Evolutionary conservation across 1,140 invertebrate genomes (phyloP).

Genomic region (Leptopilina clavipes): DNA sequence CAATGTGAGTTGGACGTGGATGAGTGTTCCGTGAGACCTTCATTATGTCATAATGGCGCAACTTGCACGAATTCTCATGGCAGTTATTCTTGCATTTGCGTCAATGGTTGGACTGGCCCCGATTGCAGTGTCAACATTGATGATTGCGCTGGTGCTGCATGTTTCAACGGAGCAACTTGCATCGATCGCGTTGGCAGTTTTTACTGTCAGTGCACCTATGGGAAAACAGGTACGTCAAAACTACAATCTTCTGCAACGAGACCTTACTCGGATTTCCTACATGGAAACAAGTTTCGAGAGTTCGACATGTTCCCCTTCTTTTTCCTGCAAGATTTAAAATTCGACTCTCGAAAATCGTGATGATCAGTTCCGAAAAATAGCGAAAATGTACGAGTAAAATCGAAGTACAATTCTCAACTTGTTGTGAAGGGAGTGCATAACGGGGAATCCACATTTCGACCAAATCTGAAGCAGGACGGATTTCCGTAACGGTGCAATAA

Average conservation of each 20-base stretch:
- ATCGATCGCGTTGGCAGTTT: constrained; percentile 96
- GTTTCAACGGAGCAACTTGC: constrained; percentile 97
- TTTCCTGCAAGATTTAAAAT: no score
- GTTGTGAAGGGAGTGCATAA: no score
- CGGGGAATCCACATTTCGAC: no score
- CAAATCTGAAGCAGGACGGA: no score
- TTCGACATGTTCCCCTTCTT: no score
- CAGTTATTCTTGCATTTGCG: constrained; percentile 96
- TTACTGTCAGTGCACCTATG: constrained; percentile 94
- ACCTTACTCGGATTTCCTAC: not conserved
- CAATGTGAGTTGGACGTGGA: constrained; percentile 88
- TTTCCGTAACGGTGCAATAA: no score
- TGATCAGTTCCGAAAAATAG: no score
- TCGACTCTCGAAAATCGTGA: no score
- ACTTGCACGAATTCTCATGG: constrained; percentile 94
- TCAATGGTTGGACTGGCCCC: constrained; percentile 94
- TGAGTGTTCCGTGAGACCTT: constrained; percentile 86
- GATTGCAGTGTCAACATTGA: constrained; percentile 96
- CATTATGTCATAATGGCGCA: constrained; percentile 94
- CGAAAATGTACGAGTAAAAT: no score
- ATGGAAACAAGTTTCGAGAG: no score
- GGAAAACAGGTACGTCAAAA: constrained; percentile 88
- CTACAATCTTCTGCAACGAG: not conserved
- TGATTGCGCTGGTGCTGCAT: constrained; percentile 93
- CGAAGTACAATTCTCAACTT: no score